Evolutionary conservation across 2,113 vertebrate genomes (phyloP).

Genomic region (Callocephalon fimbriatum): DNA sequence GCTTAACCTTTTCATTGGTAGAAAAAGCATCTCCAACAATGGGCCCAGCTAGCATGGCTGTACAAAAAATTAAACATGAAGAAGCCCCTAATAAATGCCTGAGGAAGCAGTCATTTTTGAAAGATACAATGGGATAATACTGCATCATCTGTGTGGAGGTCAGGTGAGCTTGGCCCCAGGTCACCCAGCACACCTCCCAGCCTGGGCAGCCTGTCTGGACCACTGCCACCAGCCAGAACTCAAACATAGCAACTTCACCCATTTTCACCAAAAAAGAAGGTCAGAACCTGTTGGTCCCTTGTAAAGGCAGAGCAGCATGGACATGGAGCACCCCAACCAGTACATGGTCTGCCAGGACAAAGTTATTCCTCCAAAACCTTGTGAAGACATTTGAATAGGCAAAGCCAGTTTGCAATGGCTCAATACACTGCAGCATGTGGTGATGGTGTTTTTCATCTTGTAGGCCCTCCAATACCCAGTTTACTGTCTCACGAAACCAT

Average conservation of each 20-base stretch:
- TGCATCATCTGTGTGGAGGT: background rate
- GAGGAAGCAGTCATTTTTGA: background rate
- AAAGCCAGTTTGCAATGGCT: background rate
- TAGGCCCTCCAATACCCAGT: slow-evolving; percentile 31
- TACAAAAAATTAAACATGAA: background rate
- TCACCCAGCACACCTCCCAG: background rate
- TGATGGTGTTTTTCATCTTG: slow-evolving; percentile 59
- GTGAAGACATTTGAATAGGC: slow-evolving; percentile 7
- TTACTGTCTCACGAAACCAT: slow-evolving; percentile 62
- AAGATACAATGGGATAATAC: accelerated
- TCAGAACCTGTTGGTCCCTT: background rate
- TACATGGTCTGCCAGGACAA: background rate
- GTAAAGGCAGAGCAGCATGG: background rate
- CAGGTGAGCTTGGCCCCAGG: background rate
- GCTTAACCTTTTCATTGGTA: background rate
- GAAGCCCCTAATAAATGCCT: background rate
- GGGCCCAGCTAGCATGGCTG: background rate
- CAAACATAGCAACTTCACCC: accelerated
- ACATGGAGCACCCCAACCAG: background rate
- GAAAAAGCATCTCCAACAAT: background rate
- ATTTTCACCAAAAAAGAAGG: background rate
- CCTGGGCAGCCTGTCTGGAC: background rate
- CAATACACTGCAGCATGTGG: background rate
- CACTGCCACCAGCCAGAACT: background rate
- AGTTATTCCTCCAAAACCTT: background rate